Evolutionary conservation across 2,888 invertebrate genomes (phyloP).

Genomic region (Dorcus parallelipipedus): DNA sequence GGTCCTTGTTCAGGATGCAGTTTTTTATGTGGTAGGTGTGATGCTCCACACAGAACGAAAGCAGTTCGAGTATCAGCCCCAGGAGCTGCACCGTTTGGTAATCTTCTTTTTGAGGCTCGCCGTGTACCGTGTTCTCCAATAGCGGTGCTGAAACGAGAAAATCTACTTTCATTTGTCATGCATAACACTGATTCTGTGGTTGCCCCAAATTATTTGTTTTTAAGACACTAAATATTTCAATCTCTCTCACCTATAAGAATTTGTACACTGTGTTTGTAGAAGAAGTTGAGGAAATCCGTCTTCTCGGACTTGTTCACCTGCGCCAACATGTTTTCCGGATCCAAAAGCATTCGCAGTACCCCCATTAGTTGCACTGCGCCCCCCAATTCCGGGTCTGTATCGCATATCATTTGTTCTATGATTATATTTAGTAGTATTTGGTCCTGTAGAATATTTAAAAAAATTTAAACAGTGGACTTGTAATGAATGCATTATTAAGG

Average conservation of each 20-base stretch:
- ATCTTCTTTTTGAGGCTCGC: slow-evolving; percentile 89
- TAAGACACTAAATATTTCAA: too few relatives aligned
- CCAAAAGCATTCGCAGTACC: slow-evolving; percentile 85
- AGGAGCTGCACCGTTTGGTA: slow-evolving; percentile 95
- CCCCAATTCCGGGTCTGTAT: slow-evolving; percentile 94
- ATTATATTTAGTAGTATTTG: slow-evolving; percentile 94
- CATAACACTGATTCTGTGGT: slow-evolving; percentile 6
- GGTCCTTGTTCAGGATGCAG: slow-evolving; percentile 94
- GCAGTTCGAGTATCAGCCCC: slow-evolving; percentile 89
- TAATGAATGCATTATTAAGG: too few relatives aligned
- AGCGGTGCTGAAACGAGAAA: slow-evolving; percentile 70
- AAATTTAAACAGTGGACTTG: too few relatives aligned
- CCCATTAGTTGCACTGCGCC: slow-evolving; percentile 97
- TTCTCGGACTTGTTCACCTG: slow-evolving; percentile 94
- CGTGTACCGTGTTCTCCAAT: slow-evolving; percentile 86
- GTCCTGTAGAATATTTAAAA: slow-evolving; percentile 60
- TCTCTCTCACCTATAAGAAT: slow-evolving; percentile 76
- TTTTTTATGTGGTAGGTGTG: slow-evolving; percentile 99
- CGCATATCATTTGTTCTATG: slow-evolving; percentile 97
- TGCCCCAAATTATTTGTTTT: too few relatives aligned
- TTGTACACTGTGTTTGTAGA: slow-evolving; percentile 98
- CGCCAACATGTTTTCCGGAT: slow-evolving; percentile 97
- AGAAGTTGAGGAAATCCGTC: slow-evolving; percentile 96
- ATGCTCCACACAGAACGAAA: slow-evolving; percentile 98
- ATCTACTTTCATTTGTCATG: slow-evolving; percentile 29